phyloP scores from a whole-genome alignment of 35 echinoderm and acorn worm species.

The Apostichopus japonicus region DNA sequence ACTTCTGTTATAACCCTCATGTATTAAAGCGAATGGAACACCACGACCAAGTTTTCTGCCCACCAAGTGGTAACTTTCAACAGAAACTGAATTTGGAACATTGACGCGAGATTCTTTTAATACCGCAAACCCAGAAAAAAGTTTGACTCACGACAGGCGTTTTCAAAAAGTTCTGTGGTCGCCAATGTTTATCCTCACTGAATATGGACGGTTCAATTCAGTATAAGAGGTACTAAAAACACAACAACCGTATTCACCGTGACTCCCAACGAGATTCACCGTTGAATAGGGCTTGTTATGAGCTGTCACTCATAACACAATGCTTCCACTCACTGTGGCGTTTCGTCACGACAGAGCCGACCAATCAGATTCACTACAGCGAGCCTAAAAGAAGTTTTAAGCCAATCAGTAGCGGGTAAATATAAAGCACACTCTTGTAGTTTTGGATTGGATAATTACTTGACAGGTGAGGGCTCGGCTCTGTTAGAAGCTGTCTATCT shows the following conservation, averaged over 20 bases:
- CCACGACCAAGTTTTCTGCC: not conserved
- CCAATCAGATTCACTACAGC: constrained; percentile 26
- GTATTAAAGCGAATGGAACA: not conserved
- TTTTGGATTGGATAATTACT: constrained; percentile 57
- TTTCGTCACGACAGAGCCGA: not conserved
- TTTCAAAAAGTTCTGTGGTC: constrained; percentile 36
- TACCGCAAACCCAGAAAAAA: constrained; percentile 1
- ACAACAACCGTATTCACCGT: not conserved
- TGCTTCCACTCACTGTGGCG: not conserved
- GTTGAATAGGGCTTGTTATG: constrained; percentile 25
- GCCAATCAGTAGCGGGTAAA: constrained; percentile 6
- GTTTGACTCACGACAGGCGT: constrained; percentile 38
- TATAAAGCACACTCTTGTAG: constrained; percentile 21
- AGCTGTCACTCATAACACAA: constrained; percentile 45
- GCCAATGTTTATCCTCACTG: constrained; percentile 37
- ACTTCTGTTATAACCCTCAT: not conserved
- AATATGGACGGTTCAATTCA: constrained; percentile 1
- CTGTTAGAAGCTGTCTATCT: not conserved
- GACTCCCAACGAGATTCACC: constrained; percentile 25
- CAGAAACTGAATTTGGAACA: constrained; percentile 29
- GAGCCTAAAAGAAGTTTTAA: constrained; percentile 17
- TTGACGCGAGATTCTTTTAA: constrained; percentile 45
- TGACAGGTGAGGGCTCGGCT: not conserved
- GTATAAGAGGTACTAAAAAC: constrained; percentile 29
- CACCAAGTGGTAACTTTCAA: not conserved